Conservation (phyloP, 2,888 invertebrate species). For the Clepsis dumicolana region DNA sequence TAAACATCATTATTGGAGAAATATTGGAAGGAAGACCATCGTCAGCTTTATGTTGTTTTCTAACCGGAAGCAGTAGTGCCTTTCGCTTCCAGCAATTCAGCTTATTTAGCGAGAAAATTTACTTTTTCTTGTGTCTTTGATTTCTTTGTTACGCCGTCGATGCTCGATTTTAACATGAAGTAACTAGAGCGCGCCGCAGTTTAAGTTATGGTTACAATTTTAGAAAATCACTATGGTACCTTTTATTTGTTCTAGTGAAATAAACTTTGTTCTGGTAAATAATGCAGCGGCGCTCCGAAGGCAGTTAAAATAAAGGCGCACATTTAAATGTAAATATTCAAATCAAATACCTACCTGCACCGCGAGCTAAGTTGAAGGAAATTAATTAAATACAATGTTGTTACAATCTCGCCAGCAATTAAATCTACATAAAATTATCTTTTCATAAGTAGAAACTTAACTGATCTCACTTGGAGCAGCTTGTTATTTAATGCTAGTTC, state of each 20-base stretch:
- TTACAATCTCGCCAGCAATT: not conserved
- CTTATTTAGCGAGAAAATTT: slow-evolving; percentile 72
- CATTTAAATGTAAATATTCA: not conserved
- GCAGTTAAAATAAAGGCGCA: no score
- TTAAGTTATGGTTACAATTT: slow-evolving; percentile 1
- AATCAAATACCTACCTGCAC: not conserved
- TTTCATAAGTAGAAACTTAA: not conserved
- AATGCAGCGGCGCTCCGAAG: not conserved
- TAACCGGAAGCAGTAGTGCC: slow-evolving; percentile 76
- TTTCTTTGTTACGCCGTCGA: slow-evolving; percentile 57
- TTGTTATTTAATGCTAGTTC: not conserved
- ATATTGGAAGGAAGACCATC: slow-evolving; percentile 71
- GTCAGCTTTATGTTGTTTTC: slow-evolving; percentile 79
- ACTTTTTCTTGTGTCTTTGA: slow-evolving; percentile 60
- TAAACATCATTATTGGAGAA: slow-evolving; percentile 73
- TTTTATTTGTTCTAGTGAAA: not conserved
- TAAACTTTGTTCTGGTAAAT: not conserved
- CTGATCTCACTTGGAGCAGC: not conserved
- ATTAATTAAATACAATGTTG: not conserved
- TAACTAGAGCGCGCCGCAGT: not conserved
- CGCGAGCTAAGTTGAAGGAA: not conserved
- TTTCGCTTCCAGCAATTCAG: slow-evolving; percentile 73
- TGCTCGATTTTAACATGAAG: slow-evolving; percentile 29
- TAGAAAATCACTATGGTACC: not conserved
- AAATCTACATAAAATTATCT: not conserved